Evolutionary conservation across 2,888 invertebrate species (phyloP).

Genomic region (Cremastobaeus sp.): DNA sequence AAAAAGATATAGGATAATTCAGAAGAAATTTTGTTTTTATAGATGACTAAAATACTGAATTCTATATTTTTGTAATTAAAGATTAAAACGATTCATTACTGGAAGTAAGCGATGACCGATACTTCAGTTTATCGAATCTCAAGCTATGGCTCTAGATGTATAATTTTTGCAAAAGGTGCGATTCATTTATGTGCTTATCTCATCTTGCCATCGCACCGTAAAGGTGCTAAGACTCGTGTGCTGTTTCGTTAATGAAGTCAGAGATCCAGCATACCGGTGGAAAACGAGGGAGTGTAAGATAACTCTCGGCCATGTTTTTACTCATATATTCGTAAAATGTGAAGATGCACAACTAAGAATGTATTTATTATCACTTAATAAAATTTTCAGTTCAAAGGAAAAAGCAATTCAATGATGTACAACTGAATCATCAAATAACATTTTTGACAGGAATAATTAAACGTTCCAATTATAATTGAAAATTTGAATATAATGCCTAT

Average conservation of each 20-base stretch:
- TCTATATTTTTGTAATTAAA: too few species aligned
- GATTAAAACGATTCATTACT: constrained; percentile 74
- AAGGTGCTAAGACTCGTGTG: constrained; percentile 69
- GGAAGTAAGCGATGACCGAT: constrained; percentile 66
- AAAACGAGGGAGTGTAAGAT: constrained; percentile 28
- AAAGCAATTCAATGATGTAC: too few species aligned
- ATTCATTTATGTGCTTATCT: constrained; percentile 67
- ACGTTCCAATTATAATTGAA: too few species aligned
- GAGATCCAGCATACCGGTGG: constrained; percentile 39
- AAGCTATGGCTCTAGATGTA: constrained; percentile 14
- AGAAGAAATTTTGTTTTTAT: too few species aligned
- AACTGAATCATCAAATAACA: too few species aligned
- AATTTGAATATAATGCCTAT: too few species aligned
- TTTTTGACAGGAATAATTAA: too few species aligned
- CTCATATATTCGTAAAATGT: neutral
- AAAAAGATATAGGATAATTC: too few species aligned
- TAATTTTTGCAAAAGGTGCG: constrained; percentile 51
- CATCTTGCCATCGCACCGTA: constrained; percentile 70
- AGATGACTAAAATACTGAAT: too few species aligned
- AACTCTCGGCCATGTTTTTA: constrained; percentile 27
- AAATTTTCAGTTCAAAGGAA: too few species aligned
- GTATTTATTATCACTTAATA: constrained; percentile 1
- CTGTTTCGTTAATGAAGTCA: constrained; percentile 73
- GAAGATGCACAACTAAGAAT: neutral
- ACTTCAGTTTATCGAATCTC: constrained; percentile 74